Evolutionary conservation across 2,113 vertebrate genomes (phyloP).

Genomic region (Aspiorhynchus laticeps): DNA sequence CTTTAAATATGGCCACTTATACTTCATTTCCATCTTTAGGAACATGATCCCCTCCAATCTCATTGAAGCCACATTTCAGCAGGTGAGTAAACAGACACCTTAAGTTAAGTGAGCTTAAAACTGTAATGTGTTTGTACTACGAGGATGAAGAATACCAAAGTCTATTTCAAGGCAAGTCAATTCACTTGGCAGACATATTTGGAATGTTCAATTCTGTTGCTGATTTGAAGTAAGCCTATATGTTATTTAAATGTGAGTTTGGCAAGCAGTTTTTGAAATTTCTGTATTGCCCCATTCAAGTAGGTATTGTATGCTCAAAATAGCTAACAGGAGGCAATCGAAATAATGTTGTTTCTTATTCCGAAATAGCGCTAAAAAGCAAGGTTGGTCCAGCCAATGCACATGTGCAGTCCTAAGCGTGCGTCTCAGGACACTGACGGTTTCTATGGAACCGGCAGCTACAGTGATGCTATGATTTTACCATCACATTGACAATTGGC

Average conservation of each 20-base stretch:
- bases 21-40: constrained; percentile 65
- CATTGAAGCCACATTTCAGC: constrained; percentile 88
- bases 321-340: no score
- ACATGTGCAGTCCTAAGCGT: not conserved
- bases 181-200: not conserved
- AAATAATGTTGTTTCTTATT: not conserved
- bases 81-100: constrained; percentile 70
- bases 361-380: not conserved
- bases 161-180: not conserved
- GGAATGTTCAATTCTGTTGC: not conserved
- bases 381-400: not conserved
- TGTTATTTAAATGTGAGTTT: no score
- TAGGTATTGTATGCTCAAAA: no score
- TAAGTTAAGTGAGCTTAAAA: not conserved
- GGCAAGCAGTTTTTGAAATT: no score
- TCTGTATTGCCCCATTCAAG: no score
- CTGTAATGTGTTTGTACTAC: not conserved
- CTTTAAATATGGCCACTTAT: no score
- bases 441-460: no score
- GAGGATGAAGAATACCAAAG: not conserved
- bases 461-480: not conserved
- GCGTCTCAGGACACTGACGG: not conserved
- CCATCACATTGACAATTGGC: not conserved
- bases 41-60: constrained; percentile 93
- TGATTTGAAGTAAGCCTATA: not conserved